Conservation (phyloP, 2,113 vertebrate species). For the Bubo scandiacus region DNA sequence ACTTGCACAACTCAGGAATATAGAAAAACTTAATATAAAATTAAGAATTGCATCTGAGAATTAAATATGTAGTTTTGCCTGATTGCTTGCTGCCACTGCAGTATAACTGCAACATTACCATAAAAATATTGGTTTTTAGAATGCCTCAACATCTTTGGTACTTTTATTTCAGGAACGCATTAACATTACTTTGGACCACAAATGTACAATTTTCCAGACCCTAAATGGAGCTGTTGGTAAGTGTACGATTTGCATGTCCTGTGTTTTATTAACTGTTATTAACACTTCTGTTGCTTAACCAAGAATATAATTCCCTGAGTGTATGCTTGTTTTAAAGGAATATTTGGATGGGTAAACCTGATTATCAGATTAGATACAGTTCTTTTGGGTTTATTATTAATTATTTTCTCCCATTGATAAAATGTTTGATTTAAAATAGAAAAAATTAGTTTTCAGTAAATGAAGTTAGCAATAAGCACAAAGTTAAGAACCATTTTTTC, state of each 20-base stretch:
- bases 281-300: background rate
- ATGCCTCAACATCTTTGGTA: background rate
- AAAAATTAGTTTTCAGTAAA: background rate
- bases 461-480: background rate
- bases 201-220: conserved; percentile 94
- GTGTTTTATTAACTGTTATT: background rate
- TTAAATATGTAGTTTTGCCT: background rate
- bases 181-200: conserved; percentile 96
- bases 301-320: background rate
- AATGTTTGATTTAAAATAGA: background rate
- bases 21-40: background rate
- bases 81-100: background rate
- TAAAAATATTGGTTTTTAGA: background rate
- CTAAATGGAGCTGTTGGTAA: conserved; percentile 93
- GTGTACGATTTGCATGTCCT: background rate
- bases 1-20: background rate
- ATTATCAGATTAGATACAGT: background rate
- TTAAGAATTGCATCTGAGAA: background rate
- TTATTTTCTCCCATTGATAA: background rate
- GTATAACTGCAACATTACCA: background rate
- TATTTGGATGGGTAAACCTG: background rate
- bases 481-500: background rate
- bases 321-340: background rate
- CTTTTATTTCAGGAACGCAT: conserved; percentile 80
- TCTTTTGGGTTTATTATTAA: background rate